These are phyloP conservation scores for Odontophorus gujanensis DNA, from an alignment of 2,113 vertebrate genomes.

Conservation along the genomic window DNA sequence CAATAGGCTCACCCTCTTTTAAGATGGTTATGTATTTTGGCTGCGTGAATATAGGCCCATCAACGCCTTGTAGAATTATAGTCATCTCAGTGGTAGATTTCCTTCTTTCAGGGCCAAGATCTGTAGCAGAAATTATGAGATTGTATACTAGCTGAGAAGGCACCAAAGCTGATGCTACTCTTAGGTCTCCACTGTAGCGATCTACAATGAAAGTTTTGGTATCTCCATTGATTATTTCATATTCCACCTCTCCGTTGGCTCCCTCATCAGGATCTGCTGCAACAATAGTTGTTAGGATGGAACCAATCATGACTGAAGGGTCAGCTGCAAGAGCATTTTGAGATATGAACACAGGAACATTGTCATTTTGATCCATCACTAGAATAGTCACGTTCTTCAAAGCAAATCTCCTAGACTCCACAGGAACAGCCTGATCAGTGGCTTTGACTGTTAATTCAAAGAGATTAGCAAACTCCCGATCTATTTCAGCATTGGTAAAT, in stretches of 20 bases:
- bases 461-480: conserved; percentile 93
- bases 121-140: conserved; percentile 90
- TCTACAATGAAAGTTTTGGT: conserved; percentile 94
- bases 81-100: conserved; percentile 91
- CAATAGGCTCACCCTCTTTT: conserved; percentile 93
- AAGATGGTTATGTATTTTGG: conserved; percentile 94
- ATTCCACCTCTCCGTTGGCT: conserved; percentile 94
- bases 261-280: conserved; percentile 96
- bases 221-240: conserved; percentile 92
- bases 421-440: conserved; percentile 90
- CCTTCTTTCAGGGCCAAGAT: conserved; percentile 90
- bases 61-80: conserved; percentile 89
- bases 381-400: conserved; percentile 95
- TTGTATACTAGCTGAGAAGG: conserved; percentile 90
- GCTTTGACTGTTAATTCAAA: conserved; percentile 96
- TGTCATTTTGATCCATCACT: conserved; percentile 95
- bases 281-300: conserved; percentile 89
- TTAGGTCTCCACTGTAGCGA: conserved; percentile 92
- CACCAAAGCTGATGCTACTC: conserved; percentile 88
- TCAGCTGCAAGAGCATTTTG: conserved; percentile 93
- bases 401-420: conserved; percentile 90
- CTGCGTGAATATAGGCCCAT: conserved; percentile 95
- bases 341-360: conserved; percentile 89
- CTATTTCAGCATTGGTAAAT: conserved; percentile 89
- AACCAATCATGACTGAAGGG: conserved; percentile 90